Base-by-base conservation (phyloP, 2,888 invertebrate genomes). In the Rhingia rostrata region DNA sequence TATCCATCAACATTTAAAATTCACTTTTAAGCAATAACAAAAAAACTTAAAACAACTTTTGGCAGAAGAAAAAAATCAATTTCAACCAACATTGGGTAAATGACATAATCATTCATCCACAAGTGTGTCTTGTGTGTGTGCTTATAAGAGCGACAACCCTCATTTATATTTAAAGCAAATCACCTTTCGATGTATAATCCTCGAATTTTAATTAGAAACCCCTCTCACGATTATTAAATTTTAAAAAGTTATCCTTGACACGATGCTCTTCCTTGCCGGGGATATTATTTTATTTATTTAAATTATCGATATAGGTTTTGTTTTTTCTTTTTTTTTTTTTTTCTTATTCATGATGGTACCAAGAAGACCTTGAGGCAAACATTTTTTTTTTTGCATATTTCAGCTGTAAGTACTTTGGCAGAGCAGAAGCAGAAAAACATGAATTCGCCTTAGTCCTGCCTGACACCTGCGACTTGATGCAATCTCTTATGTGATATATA, bases 261-360 rank as follows among this genome's bases (percentile, higher is more conserved):
- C 63, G 30, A 5, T n/a, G 4, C 6, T 7, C 32, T 6, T 33
- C 14, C 10, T 10, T 58, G 22, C 22, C 6, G 12, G 30, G 5
- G 10, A 35, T 30, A 53, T 66, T 66, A 66, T 66, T 66, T 66
- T 66, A 66, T 66, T 66, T 41, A 66, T 66, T 51, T 51, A 66
- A 66, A 66, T 66, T 66, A 53, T 53, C 51, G 51, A 66, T 41
- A 66, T 41, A 32, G 32, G 32, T 33, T 33, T 22, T n/a, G n/a
- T 22, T 22, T 22, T 22, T 22, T 22, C 2, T n/a, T 33, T 22
- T 22, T 22, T 22, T 22, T 22, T 22, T 22, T 22, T 22, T 22
- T 22, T 22, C 2, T n/a, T 33, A 6, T 12, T 64, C 14, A n/a
- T 37, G 7, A 35, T n/a, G 9, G 22, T 9, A 12, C 3, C 6